Evolutionary conservation across 2,113 vertebrate genomes (phyloP).

Genomic region (Capreolus pygargus): DNA sequence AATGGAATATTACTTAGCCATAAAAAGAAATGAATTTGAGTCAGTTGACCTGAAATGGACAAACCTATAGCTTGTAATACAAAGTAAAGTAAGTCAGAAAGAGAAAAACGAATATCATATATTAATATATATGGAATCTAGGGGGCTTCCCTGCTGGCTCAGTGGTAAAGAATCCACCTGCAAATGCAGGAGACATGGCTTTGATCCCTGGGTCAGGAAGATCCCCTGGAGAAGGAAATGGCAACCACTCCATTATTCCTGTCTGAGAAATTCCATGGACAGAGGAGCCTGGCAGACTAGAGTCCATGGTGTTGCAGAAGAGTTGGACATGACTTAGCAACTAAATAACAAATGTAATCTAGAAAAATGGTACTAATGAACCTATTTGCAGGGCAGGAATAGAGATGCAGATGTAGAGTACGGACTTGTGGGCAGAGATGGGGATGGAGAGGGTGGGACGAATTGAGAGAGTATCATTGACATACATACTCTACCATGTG

Average conservation of each 20-base stretch:
- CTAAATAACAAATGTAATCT: neutral
- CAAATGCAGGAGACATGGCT: neutral
- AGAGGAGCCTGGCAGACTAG: neutral
- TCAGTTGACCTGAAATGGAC: neutral
- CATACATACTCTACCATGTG: neutral
- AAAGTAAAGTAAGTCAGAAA: neutral
- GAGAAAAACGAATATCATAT: neutral
- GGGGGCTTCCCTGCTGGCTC: neutral
- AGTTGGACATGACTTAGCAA: neutral
- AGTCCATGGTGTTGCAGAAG: accelerated
- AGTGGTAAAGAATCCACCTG: neutral
- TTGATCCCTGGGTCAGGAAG: neutral
- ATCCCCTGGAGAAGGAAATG: neutral
- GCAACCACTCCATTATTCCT: neutral
- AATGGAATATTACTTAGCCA: neutral
- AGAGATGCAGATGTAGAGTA: neutral
- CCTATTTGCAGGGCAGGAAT: neutral
- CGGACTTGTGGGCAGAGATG: neutral
- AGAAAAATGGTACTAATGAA: neutral
- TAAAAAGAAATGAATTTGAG: neutral
- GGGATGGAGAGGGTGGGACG: neutral
- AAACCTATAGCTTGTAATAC: neutral
- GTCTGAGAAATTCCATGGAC: neutral
- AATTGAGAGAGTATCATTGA: neutral
- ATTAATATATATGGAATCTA: neutral